These are phyloP conservation scores for Solea solea DNA, from an alignment of 2,113 vertebrate genomes.

Conservation along the genomic window DNA sequence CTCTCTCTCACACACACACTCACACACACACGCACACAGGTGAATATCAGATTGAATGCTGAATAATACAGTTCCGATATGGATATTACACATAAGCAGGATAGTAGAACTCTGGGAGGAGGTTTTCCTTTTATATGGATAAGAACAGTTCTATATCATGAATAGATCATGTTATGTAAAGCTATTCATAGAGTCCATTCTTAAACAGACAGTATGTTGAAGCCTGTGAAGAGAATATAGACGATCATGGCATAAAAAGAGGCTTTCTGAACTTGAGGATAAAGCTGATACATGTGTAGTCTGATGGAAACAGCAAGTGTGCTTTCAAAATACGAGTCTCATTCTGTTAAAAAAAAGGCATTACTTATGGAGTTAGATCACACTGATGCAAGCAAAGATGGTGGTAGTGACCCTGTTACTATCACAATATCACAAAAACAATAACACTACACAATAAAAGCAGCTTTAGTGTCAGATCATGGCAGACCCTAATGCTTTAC, in stretches of 20 bases:
- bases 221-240: neutral
- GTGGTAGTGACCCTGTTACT: neutral
- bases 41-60: conserved; percentile 32
- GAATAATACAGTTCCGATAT: conserved; percentile 22
- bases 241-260: neutral
- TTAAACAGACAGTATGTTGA: neutral
- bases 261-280: no score
- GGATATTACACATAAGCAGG: conserved; percentile 20
- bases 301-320: neutral
- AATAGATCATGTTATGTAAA: neutral
- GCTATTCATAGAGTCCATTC: neutral
- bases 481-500: neutral
- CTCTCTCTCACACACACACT: neutral
- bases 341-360: neutral
- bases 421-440: neutral
- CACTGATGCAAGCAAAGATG: neutral
- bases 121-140: neutral
- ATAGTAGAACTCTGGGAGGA: neutral
- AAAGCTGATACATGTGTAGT: neutral
- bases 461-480: neutral
- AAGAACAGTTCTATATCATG: neutral
- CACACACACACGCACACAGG: conserved; percentile 14
- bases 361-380: no score
- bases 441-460: neutral
- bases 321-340: neutral